Base-by-base conservation (phyloP, 2,797 vertebrate species). In the Bradypodion pumilum region DNA sequence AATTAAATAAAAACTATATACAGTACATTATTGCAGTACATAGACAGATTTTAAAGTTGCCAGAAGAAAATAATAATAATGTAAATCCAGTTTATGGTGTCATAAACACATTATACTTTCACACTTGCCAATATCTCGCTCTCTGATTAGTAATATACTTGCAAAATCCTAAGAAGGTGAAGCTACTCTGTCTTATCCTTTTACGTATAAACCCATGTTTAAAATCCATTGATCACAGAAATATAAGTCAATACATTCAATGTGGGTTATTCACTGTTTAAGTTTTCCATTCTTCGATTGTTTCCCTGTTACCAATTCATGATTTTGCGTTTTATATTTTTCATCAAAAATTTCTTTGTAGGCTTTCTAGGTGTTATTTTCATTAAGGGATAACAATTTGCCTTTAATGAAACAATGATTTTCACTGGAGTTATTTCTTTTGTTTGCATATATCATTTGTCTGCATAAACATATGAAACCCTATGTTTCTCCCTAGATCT, bases 81-180 rank as follows among this genome's bases (percentile, higher is more conserved):
- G n/a, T n/a, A 87, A 46, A 92, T 90, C 37, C 70, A 78, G 40
- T 81, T 85, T 79, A 63, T 85, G 79, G 70, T 84, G 83, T 52
- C 69, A 81, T 66, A 90, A 92, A 88, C 89, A 88, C 80, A 91
- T 15, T 56, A 86, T 74, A 87, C 79, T 87, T 92, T 88, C 86
- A 86, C 70, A 85, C 73, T 89, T 87, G 73, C 72, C 35, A 21
- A 65, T 32, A 37, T 90, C 80, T 84, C 88, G 89, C 87, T 83
- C 66, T 78, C 87, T 63, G 84, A 89, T 84, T 0, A 0, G 85
- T 87, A 87, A 92, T 92, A 91, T 93, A 92, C 87, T 93, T 87
- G 86, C 82, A 89, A 93, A 91, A 92, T 91, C 90, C 86, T 81
- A 84, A 65, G 62, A 86, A 72, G 74, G 74, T 1, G 19, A 91